A percentile compares a stretch with the other conserved stretches of the same genome.
Conservation (phyloP, 2,113 vertebrate genomes). For the Excalfactoria chinensis region DNA sequence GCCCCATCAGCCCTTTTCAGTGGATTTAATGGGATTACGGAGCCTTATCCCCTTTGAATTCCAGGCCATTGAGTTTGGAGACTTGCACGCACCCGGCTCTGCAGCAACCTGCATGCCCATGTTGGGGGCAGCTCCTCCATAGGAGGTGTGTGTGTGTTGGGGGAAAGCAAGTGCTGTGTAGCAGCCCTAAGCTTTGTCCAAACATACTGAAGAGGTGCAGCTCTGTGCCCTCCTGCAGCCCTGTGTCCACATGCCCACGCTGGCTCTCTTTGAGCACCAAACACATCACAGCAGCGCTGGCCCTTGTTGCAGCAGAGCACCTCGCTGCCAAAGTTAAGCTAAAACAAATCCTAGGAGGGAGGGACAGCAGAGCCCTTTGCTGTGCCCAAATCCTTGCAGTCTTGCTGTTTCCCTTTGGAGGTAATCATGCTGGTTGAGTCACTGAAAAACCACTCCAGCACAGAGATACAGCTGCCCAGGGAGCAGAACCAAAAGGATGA, state of each 20-base stretch:
- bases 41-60: conserved; percentile 31
- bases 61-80: conserved; percentile 16
- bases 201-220: neutral
- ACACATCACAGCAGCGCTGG: neutral
- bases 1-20: neutral
- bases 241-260: neutral
- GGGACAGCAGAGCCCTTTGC: neutral
- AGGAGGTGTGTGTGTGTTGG: neutral
- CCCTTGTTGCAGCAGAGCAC: neutral
- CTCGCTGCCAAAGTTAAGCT: neutral
- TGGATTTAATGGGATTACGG: conserved; percentile 28
- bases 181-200: neutral
- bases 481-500: neutral
- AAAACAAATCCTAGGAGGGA: neutral
- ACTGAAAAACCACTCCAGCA: rapidly evolving
- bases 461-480: neutral
- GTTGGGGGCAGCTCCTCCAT: neutral
- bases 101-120: neutral
- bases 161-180: rapidly evolving
- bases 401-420: neutral
- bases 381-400: rapidly evolving
- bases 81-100: neutral
- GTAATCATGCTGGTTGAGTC: neutral
- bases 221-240: neutral
- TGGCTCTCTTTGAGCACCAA: neutral